phyloP scores from a whole-genome alignment of 2,113 vertebrate genomes.

The Pogonocichla stellata region DNA sequence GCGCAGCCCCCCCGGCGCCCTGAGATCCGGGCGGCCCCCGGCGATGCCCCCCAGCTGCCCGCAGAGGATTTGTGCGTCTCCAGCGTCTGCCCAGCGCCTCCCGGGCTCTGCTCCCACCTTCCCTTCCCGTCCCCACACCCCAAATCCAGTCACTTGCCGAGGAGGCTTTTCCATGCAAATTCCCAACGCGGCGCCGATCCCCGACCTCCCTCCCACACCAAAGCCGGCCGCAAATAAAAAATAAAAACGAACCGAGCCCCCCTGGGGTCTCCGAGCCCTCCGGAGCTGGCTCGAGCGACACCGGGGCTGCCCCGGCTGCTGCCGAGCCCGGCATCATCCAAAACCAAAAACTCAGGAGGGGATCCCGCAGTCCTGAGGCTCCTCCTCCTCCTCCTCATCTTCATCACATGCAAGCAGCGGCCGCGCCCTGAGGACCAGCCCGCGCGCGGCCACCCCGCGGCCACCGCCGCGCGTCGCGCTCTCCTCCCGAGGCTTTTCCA shows the following conservation, averaged over 20 bases:
- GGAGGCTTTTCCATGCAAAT: constrained; percentile 37
- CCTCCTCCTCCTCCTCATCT: constrained; percentile 15
- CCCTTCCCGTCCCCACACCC: background rate
- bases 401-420: constrained; percentile 45
- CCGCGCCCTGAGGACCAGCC: background rate
- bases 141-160: background rate
- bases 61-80: constrained; percentile 39
- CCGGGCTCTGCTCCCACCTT: background rate
- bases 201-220: background rate
- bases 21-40: background rate
- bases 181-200: background rate
- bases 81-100: background rate
- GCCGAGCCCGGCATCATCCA: background rate
- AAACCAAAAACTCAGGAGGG: background rate
- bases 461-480: too few species aligned
- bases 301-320: background rate
- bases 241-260: background rate
- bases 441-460: background rate
- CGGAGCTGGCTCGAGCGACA: background rate
- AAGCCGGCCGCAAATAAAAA: background rate
- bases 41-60: constrained; percentile 6
- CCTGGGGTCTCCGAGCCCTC: background rate
- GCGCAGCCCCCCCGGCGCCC: background rate
- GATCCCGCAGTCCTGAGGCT: background rate
- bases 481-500: background rate